Percentiles rank a stretch among this genome's conserved stretches.
These are phyloP conservation scores for Macrobrachium rosenbergii DNA, from an alignment of 1,140 invertebrate species.

Conservation along the genomic window DNA sequence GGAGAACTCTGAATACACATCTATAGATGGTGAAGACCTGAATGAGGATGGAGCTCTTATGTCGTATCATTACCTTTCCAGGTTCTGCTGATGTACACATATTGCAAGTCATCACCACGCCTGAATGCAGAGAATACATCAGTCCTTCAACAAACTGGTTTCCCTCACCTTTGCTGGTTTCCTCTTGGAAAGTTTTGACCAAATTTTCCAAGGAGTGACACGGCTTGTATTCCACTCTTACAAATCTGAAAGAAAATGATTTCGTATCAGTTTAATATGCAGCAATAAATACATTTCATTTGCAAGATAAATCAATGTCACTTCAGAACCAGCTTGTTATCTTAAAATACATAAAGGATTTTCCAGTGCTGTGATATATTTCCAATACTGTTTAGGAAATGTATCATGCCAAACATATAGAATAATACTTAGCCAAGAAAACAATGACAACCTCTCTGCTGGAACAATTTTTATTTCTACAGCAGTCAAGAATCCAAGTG, in stretches of 20 bases:
- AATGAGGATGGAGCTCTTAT: neutral
- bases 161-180: slow-evolving; percentile 72
- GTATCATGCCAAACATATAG: neutral
- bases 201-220: slow-evolving; percentile 73
- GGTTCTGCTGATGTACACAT: slow-evolving; percentile 75
- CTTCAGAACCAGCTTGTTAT: neutral
- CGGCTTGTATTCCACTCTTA: slow-evolving; percentile 80
- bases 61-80: slow-evolving; percentile 74
- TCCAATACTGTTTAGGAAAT: too few relatives aligned
- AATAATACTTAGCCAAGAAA: neutral
- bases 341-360: too few relatives aligned
- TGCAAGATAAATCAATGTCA: neutral
- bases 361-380: too few relatives aligned
- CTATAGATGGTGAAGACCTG: neutral
- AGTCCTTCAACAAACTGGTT: slow-evolving; percentile 86
- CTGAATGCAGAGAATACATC: slow-evolving; percentile 76
- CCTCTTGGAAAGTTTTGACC: slow-evolving; percentile 68
- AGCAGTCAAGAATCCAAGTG: slow-evolving; percentile 85
- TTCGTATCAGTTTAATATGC: neutral
- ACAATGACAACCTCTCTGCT: slow-evolving; percentile 72
- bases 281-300: neutral
- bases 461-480: slow-evolving; percentile 84
- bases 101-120: slow-evolving; percentile 83
- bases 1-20: too few relatives aligned
- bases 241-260: slow-evolving; percentile 70